phyloP scores from a whole-genome alignment of 2,888 invertebrate genomes.

The Odontomyia ornata region DNA sequence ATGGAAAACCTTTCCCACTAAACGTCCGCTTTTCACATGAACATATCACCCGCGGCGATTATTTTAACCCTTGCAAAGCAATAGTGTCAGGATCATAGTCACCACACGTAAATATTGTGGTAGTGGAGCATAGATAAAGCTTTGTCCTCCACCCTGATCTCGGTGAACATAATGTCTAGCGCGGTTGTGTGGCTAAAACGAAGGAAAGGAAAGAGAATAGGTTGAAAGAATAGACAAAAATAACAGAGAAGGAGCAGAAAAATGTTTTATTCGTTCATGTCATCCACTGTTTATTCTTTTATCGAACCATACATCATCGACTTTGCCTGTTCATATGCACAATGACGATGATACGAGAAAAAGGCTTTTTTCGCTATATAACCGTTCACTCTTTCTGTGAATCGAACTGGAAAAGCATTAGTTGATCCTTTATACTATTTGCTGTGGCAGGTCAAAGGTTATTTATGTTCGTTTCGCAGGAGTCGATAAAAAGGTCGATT shows the following conservation, averaged over 20 bases:
- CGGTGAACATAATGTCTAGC: not conserved
- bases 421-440: not conserved
- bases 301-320: slow-evolving; percentile 29
- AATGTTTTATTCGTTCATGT: slow-evolving; percentile 30
- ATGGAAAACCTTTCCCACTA: not conserved
- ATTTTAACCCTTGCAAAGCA: not conserved
- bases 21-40: not conserved
- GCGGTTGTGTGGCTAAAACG: not conserved
- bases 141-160: not conserved
- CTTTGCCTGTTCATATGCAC: not conserved
- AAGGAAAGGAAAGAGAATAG: not conserved
- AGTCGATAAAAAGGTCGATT: slow-evolving; percentile 15
- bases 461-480: slow-evolving; percentile 18
- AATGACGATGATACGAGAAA: not conserved
- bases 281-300: slow-evolving; percentile 6
- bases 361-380: not conserved
- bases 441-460: slow-evolving; percentile 17
- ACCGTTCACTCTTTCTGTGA: no score
- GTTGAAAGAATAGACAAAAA: not conserved
- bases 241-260: not conserved
- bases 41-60: not conserved
- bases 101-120: not conserved
- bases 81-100: not conserved
- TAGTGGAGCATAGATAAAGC: no score
- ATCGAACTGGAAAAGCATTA: not conserved